phyloP scores from a whole-genome alignment of 2,797 vertebrate species.

The Mormyrops boulengeri region DNA sequence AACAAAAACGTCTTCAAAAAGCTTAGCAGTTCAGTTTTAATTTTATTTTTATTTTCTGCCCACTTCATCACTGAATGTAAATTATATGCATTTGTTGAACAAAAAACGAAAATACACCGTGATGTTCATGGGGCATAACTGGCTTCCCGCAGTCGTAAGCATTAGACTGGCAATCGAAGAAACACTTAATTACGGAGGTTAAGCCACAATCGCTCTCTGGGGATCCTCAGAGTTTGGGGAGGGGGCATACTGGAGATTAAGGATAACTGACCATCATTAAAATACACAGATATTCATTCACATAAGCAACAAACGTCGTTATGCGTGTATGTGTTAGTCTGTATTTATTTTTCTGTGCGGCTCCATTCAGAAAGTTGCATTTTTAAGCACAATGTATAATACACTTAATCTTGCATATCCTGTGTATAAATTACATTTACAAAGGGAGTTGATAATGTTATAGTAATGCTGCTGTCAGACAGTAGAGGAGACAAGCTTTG shows the following conservation, averaged over 20 bases:
- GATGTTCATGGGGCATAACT: background rate
- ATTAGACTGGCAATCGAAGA: constrained; percentile 25
- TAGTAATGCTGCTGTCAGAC: background rate
- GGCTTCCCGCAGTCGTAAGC: constrained; percentile 21
- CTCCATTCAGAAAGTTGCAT: background rate
- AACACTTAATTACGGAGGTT: constrained; percentile 31
- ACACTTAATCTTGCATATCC: background rate
- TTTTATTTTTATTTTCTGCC: background rate
- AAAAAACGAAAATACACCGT: background rate
- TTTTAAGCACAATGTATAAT: background rate
- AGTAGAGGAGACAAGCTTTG: background rate
- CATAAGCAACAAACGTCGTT: background rate
- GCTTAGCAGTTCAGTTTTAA: background rate
- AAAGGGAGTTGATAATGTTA: background rate
- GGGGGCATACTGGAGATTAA: background rate
- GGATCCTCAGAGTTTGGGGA: constrained; percentile 9
- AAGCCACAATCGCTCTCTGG: constrained; percentile 27
- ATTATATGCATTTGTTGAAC: background rate
- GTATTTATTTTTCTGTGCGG: background rate
- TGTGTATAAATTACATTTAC: background rate
- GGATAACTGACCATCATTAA: background rate
- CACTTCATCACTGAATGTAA: background rate
- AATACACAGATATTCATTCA: background rate
- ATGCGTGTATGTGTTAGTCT: background rate
- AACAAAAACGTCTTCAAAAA: background rate